Conservation (phyloP, 2,113 vertebrate genomes). For the Arizona elegans region DNA sequence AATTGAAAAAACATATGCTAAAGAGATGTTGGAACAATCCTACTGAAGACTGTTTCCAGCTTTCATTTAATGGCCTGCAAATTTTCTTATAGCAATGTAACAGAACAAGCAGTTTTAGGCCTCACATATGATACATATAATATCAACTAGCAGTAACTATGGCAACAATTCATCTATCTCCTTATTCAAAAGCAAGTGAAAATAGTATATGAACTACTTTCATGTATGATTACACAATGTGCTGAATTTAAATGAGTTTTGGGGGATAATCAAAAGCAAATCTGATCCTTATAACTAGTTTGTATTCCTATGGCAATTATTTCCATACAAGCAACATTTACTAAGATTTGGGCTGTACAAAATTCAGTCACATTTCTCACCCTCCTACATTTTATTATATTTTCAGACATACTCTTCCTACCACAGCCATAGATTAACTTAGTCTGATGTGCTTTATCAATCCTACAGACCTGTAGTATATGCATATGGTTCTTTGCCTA, state of each 20-base stretch:
- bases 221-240: background rate
- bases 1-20: slow-evolving; percentile 2
- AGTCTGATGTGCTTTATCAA: background rate
- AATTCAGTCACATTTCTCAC: background rate
- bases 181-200: slow-evolving; percentile 11
- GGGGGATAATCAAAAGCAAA: background rate
- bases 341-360: background rate
- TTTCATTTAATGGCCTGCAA: slow-evolving; percentile 27
- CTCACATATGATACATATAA: background rate
- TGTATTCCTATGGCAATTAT: background rate
- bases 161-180: slow-evolving; percentile 36
- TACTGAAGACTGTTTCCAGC: slow-evolving; percentile 44
- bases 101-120: slow-evolving; percentile 32
- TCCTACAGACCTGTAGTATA: background rate
- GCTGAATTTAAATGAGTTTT: background rate
- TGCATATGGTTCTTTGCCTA: background rate
- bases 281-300: fast-evolving
- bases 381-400: background rate
- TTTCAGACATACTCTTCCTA: background rate
- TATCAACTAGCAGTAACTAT: slow-evolving; percentile 53
- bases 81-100: slow-evolving; percentile 22
- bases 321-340: fast-evolving
- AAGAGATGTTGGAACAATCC: slow-evolving; percentile 21
- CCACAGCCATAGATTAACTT: background rate
- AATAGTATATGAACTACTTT: slow-evolving; percentile 10